phyloP scores from a whole-genome alignment of 1,140 invertebrate genomes.

The Drosophila auraria region DNA sequence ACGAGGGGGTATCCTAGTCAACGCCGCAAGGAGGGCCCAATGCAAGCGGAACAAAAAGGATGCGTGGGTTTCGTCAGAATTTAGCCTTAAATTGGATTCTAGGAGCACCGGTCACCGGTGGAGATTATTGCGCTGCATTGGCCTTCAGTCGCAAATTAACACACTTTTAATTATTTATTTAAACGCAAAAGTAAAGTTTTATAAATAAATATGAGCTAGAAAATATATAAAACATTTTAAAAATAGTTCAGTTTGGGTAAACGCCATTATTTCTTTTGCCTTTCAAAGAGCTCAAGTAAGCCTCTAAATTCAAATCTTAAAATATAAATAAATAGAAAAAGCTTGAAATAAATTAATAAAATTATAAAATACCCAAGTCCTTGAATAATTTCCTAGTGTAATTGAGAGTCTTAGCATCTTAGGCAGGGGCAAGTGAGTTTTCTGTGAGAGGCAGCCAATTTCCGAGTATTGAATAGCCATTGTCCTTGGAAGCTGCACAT shows the following conservation, averaged over 20 bases:
- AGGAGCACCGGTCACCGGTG: too few species aligned
- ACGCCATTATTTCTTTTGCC: too few species aligned
- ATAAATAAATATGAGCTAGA: too few species aligned
- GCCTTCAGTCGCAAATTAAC: too few species aligned
- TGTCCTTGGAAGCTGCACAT: neutral
- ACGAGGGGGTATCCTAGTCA: too few species aligned
- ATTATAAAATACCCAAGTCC: neutral
- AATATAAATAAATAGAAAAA: neutral
- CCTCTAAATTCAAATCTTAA: neutral
- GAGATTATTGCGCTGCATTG: neutral
- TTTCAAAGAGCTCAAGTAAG: neutral
- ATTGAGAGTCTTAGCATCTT: neutral
- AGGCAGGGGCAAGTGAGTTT: neutral
- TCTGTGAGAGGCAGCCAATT: neutral
- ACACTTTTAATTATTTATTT: too few species aligned
- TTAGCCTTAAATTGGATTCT: neutral
- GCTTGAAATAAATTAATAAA: neutral
- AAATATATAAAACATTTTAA: too few species aligned
- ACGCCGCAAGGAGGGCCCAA: neutral
- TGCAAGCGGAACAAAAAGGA: neutral
- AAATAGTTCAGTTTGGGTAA: too few species aligned
- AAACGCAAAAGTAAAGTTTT: too few species aligned
- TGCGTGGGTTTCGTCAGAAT: neutral
- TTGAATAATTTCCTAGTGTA: slow-evolving; percentile 7
- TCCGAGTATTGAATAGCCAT: neutral